Evolutionary conservation across 2,797 vertebrate genomes (phyloP).

Genomic region (Amphiprion clarkii): DNA sequence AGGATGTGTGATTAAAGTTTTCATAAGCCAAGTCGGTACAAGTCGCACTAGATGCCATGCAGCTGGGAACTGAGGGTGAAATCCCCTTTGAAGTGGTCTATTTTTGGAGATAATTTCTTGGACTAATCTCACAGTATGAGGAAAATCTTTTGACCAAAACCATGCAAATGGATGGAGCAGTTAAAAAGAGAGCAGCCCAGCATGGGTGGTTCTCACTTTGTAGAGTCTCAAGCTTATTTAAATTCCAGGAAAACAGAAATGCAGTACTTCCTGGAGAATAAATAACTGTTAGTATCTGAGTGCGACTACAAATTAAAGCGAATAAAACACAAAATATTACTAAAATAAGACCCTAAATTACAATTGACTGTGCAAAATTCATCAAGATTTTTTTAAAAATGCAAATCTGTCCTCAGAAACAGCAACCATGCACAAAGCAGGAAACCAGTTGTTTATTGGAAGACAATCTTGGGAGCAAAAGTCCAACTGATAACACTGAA

Average conservation of each 20-base stretch:
- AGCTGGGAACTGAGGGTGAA: constrained; percentile 25
- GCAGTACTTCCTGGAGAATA: background rate
- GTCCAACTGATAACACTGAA: constrained; percentile 62
- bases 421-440: constrained; percentile 29
- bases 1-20: constrained; percentile 21
- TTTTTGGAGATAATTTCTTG: constrained; percentile 35
- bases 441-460: constrained; percentile 81
- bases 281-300: too few relatives aligned
- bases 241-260: background rate
- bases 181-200: constrained; percentile 5
- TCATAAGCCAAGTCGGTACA: constrained; percentile 11
- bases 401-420: background rate
- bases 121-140: constrained; percentile 26
- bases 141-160: constrained; percentile 12
- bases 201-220: background rate
- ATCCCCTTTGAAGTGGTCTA: constrained; percentile 32
- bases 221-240: constrained; percentile 2
- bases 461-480: constrained; percentile 75
- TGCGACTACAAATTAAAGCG: background rate
- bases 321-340: background rate
- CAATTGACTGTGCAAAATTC: background rate
- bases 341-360: background rate
- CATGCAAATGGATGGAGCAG: constrained; percentile 28
- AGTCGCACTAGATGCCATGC: constrained; percentile 20
- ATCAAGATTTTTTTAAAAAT: background rate